Conservation (phyloP, 2,888 invertebrate genomes). For the Pantelozetes paolii region DNA sequence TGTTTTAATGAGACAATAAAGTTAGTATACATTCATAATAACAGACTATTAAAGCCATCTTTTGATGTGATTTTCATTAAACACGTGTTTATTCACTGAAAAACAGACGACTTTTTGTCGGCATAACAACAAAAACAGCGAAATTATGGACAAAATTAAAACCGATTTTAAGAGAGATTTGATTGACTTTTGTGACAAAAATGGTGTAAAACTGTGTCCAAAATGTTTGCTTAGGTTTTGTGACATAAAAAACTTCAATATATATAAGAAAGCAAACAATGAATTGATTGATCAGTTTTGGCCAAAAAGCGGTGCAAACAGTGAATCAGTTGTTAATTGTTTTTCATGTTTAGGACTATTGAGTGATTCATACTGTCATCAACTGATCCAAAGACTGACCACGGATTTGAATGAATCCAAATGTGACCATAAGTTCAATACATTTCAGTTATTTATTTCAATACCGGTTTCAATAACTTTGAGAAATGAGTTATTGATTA, state of each 20-base stretch:
- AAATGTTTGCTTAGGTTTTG: constrained; percentile 26
- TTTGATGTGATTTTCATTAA: too few relatives aligned
- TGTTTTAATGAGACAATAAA: too few relatives aligned
- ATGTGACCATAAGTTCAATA: neutral
- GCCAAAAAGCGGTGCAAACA: neutral
- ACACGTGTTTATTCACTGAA: neutral
- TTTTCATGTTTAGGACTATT: constrained; percentile 33
- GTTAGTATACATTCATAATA: too few relatives aligned
- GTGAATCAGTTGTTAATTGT: too few relatives aligned
- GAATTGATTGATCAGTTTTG: neutral
- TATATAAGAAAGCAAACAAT: neutral
- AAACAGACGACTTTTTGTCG: too few relatives aligned
- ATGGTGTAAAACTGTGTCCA: neutral
- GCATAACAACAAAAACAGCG: neutral
- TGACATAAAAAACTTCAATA: neutral
- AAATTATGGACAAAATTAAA: constrained; percentile 16
- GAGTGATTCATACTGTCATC: neutral
- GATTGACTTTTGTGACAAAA: neutral
- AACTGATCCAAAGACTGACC: constrained; percentile 10
- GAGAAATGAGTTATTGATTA: constrained; percentile 24
- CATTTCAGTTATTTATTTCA: constrained; percentile 37
- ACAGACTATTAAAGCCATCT: too few relatives aligned
- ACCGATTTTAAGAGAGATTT: neutral
- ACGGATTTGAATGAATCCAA: neutral
- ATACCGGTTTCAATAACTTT: constrained; percentile 34